Base-by-base conservation (phyloP, 2,888 invertebrate species). In the Drosophila yooni region DNA sequence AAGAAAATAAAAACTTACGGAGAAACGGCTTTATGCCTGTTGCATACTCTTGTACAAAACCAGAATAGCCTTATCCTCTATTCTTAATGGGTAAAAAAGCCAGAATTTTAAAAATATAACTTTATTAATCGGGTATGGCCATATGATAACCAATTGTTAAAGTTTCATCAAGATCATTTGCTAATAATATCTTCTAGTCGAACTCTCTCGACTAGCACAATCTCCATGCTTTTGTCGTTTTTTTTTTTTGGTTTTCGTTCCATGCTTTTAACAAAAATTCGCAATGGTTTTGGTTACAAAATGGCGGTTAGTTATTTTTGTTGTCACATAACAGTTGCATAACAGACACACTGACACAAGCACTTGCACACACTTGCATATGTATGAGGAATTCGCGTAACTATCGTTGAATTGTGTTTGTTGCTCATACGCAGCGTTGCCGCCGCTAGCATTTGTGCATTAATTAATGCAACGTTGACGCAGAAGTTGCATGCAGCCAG, bases 381-480 rank as follows among this genome's bases (percentile, higher is more conserved):
- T 10, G 56, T 33, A 25, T 4, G 27, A 13, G 58, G 27, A 58
- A 65, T 51, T 61, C 59, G 27, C 66, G 38, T 36, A 66, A 36
- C 65, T 54, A 43, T 57, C 33, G 71, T 52, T 53, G 13, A 38
- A 46, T 50, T 48, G 27, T 38, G 43, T 57, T 46, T 63, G 71
- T 78, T 74, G 79, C 82, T 76, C 82, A 86, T 88, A 88, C 87
- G 83, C 88, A 83, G 52, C 67, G 78, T 84, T 79, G 81, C 59
- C 71, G 67, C 67, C 57, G 53, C 52, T 54, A 56, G 67, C 56
- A 73, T 67, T 85, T 68, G 31, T 73, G 80, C 74, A 83, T 89
- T 88, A 88, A 89, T 89, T 88, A 82, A 82, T 65, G 72, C 74
- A 76, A 61, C 60, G 38, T 60, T 70, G 67, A 65, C 62, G 25